Conservation (phyloP, 2,797 vertebrate genomes). For the Chaunax sp. region DNA sequence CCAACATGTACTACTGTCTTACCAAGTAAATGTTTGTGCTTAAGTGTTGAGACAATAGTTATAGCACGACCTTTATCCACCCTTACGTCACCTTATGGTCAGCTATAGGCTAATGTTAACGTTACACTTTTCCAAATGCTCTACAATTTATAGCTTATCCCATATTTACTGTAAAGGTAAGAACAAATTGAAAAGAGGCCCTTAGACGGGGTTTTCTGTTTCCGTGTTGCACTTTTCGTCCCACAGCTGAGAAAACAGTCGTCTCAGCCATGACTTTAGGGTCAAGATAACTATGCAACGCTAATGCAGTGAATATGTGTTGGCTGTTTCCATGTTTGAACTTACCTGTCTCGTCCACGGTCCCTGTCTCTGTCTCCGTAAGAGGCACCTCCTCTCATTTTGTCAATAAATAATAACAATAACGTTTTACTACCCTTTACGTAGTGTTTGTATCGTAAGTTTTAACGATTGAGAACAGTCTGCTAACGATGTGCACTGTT, state of each 20-base stretch:
- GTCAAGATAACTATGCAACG: slow-evolving; percentile 7
- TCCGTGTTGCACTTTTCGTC: not conserved
- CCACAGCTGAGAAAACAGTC: not conserved
- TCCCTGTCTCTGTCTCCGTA: slow-evolving; percentile 88
- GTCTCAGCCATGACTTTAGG: not conserved
- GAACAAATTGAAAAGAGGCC: not conserved
- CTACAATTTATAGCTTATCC: not conserved
- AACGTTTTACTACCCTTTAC: too few relatives aligned
- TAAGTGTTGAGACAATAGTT: not conserved
- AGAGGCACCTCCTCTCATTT: slow-evolving; percentile 85
- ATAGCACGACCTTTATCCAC: not conserved
- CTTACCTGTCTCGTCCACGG: slow-evolving; percentile 88
- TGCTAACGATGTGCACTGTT: not conserved
- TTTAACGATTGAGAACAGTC: not conserved
- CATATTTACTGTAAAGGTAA: not conserved
- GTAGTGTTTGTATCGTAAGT: not conserved
- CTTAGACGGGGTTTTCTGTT: not conserved
- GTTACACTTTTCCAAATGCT: not conserved
- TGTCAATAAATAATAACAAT: slow-evolving; percentile 2
- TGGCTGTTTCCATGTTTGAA: not conserved
- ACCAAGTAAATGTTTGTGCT: not conserved
- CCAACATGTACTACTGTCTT: not conserved
- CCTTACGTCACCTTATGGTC: not conserved
- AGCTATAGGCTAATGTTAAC: too few relatives aligned
- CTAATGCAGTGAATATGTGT: not conserved